These are phyloP conservation scores for Parthenolecanium corni DNA, from an alignment of 2,888 invertebrate species.

Conservation along the genomic window DNA sequence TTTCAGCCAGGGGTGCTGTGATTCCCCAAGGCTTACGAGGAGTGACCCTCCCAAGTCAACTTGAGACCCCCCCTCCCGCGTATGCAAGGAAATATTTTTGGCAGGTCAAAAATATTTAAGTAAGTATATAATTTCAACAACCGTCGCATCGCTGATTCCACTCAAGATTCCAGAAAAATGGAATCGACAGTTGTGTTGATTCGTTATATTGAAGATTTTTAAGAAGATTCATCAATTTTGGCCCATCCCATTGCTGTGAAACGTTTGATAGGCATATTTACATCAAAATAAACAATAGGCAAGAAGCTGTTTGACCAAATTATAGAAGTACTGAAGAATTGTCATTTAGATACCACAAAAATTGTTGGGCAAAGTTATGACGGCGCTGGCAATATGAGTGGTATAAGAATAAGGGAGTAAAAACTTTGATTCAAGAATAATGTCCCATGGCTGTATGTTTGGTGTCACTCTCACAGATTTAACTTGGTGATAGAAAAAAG, in stretches of 20 bases:
- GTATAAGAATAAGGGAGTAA: not conserved
- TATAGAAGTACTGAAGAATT: not conserved
- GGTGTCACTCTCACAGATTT: not conserved
- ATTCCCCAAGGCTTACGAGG: too few relatives aligned
- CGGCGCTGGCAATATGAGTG: conserved; percentile 4
- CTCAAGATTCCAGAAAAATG: conserved; percentile 1
- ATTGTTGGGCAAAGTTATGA: conserved; percentile 15
- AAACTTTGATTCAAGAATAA: not conserved
- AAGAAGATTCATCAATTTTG: not conserved
- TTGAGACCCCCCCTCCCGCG: too few relatives aligned
- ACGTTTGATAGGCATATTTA: not conserved
- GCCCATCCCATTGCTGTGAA: not conserved
- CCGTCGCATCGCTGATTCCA: not conserved
- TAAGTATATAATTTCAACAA: too few relatives aligned
- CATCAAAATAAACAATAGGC: not conserved
- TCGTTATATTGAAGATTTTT: not conserved
- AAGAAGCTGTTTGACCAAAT: not conserved
- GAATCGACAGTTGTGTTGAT: not conserved
- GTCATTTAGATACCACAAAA: not conserved
- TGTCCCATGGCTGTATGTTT: not conserved
- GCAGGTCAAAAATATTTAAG: too few relatives aligned
- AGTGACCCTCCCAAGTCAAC: too few relatives aligned
- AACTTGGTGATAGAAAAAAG: not conserved
- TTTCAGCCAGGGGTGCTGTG: too few relatives aligned
- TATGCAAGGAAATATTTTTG: too few relatives aligned